Evolutionary conservation across 2,888 invertebrate species (phyloP), one percentile per base, ranked within the genome.

Genomic region (Netelia inedita): DNA sequence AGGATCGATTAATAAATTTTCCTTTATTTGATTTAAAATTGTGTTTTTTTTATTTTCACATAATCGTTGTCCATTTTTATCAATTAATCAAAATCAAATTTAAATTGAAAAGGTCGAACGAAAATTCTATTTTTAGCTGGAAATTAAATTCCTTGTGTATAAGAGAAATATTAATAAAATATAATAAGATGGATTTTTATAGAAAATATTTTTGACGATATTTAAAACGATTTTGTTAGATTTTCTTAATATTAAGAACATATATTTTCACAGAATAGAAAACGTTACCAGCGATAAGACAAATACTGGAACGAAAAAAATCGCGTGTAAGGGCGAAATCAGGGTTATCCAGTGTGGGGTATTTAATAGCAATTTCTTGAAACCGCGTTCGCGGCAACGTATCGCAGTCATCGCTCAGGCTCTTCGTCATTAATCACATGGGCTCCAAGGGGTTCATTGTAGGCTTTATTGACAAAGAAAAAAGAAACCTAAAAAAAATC

Each of bases 351-450:
- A 21, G 23, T 19, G 19, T 21, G 21, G 1, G 1, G 57, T 59
- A 55, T 19, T 55, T 55, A 55, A 55, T 55, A 16, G n/a, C 55
- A 61, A 21, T 61, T 61, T 61, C 61, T n/a, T 11, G 14, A 61
- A 28, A 28, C 5, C n/a, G 3, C 61, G 21, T 21, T 59, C 28
- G 28, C 28, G 23, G 57, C 57, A 59, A 59, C 61, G 61, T 28
- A 61, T 61, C 35, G 61, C 28, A 1, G 3, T 61, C 14, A 61
- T 28, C 61, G 19, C 14, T 35, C n/a, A 61, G 11, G 8, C 28
- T 61, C 61, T 61, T 61, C 28, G 23, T 35, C 61, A 61, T 61
- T 21, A 61, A 61, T 28, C 61, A 61, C 28, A 1, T 6, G 35
- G 23, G 11, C 28, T 3, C 10, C 46, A 11, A 61, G 11, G 11